A percentile compares a stretch with the other conserved stretches of the same genome.
Conservation (phyloP, 2,888 invertebrate species). For the Pandemis heparana region DNA sequence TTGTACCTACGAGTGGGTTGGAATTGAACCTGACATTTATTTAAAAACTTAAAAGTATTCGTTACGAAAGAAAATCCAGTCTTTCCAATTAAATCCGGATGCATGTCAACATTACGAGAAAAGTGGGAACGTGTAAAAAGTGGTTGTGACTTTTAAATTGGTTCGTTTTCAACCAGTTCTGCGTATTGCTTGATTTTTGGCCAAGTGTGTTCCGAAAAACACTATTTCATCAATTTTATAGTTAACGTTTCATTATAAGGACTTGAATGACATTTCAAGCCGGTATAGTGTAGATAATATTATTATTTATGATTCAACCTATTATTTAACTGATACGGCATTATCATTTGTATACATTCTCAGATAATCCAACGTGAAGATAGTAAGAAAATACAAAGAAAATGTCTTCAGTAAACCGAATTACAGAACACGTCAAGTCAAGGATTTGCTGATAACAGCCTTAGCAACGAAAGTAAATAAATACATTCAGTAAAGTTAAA, state of each 20-base stretch:
- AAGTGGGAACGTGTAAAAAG: slow-evolving; percentile 23
- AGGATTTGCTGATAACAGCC: slow-evolving; percentile 37
- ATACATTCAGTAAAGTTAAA: neutral
- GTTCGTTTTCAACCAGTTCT: slow-evolving; percentile 3
- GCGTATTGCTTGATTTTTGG: slow-evolving; percentile 7
- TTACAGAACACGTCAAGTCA: slow-evolving; percentile 38
- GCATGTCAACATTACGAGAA: slow-evolving; percentile 16
- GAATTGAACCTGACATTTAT: neutral
- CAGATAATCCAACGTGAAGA: slow-evolving; percentile 52
- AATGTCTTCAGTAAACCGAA: slow-evolving; percentile 33
- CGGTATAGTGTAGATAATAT: neutral
- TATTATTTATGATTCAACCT: slow-evolving; percentile 13
- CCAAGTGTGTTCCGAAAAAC: neutral
- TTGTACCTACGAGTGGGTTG: too few relatives aligned
- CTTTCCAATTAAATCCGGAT: slow-evolving; percentile 12
- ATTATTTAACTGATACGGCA: slow-evolving; percentile 33
- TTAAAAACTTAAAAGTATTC: neutral
- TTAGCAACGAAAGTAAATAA: slow-evolving; percentile 21
- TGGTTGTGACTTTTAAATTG: slow-evolving; percentile 12
- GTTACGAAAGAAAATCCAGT: slow-evolving; percentile 9
- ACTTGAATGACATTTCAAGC: neutral
- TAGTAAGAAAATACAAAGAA: slow-evolving; percentile 47
- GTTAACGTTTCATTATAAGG: neutral
- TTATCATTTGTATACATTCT: slow-evolving; percentile 52
- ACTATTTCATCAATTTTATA: neutral